A percentile compares a stretch with the other conserved stretches of the same genome.
phyloP scores from a whole-genome alignment of 2,888 invertebrate species.

The Agrochola circellaris region DNA sequence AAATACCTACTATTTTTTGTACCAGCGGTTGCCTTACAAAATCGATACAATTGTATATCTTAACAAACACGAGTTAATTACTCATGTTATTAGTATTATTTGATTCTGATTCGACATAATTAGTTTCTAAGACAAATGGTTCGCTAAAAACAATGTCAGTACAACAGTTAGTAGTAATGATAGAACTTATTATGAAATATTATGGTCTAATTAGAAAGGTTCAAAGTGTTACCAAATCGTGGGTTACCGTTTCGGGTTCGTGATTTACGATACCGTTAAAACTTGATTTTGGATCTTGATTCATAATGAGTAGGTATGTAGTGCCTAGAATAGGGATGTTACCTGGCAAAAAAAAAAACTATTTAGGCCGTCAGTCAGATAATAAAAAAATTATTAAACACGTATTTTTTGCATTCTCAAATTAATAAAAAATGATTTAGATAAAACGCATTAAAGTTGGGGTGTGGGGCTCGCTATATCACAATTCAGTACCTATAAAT shows the following conservation, averaged over 20 bases:
- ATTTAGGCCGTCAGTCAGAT: no score
- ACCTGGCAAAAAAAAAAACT: no score
- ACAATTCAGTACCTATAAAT: no score
- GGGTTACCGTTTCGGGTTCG: constrained; percentile 41
- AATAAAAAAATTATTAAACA: no score
- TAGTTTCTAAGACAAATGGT: constrained; percentile 33
- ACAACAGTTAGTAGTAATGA: constrained; percentile 26
- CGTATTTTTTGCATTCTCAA: no score
- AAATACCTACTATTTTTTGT: background rate
- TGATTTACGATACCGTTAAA: constrained; percentile 42
- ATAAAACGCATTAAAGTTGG: no score
- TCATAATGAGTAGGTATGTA: background rate
- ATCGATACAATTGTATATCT: background rate
- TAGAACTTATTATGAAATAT: constrained; percentile 52
- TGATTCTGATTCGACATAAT: constrained; percentile 29
- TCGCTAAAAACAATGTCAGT: constrained; percentile 27
- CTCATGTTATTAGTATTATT: constrained; percentile 20
- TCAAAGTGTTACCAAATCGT: constrained; percentile 31
- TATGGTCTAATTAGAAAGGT: constrained; percentile 57
- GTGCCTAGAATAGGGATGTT: background rate
- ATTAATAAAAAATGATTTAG: no score
- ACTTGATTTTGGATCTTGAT: constrained; percentile 51
- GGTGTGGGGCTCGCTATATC: no score
- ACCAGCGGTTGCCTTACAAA: background rate
- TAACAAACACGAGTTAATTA: constrained; percentile 14